Evolutionary conservation across 2,888 invertebrate species (phyloP).

Genomic region (Cenopis cana): DNA sequence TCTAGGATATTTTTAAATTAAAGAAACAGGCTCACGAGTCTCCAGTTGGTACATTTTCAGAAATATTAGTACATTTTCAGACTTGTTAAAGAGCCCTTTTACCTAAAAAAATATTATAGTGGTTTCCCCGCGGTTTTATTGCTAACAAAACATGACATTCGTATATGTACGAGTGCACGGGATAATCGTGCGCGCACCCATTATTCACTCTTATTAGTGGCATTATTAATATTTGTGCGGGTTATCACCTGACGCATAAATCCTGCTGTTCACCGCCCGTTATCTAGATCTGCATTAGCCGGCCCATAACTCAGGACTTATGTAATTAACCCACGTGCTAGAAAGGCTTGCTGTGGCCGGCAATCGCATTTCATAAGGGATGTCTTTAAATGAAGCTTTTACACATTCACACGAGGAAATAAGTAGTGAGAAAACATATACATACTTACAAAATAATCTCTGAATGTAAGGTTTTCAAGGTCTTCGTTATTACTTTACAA

Average conservation of each 20-base stretch:
- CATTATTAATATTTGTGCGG: constrained; percentile 54
- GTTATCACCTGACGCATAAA: constrained; percentile 63
- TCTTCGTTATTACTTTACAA: not conserved
- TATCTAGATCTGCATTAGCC: constrained; percentile 68
- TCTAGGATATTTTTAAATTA: too few species aligned
- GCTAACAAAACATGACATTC: not conserved
- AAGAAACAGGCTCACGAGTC: not conserved
- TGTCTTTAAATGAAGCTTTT: not conserved
- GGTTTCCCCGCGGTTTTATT: constrained; percentile 5
- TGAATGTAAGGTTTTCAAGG: not conserved
- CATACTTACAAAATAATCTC: not conserved
- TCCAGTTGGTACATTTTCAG: too few species aligned
- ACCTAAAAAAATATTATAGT: not conserved
- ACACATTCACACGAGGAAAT: not conserved
- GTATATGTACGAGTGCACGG: not conserved
- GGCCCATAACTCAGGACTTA: constrained; percentile 65
- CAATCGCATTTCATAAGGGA: constrained; percentile 5
- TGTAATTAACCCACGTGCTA: constrained; percentile 59
- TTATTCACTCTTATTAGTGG: constrained; percentile 39
- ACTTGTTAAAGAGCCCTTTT: too few species aligned
- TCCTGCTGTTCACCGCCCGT: constrained; percentile 58
- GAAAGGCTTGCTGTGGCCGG: constrained; percentile 5
- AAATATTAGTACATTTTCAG: too few species aligned
- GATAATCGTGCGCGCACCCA: constrained; percentile 31
- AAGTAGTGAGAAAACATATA: not conserved